A percentile compares a stretch with the other conserved stretches of the same genome.
These are phyloP conservation scores for Drosophila nigritarsus DNA, from an alignment of 2,888 invertebrate species.

Conservation along the genomic window DNA sequence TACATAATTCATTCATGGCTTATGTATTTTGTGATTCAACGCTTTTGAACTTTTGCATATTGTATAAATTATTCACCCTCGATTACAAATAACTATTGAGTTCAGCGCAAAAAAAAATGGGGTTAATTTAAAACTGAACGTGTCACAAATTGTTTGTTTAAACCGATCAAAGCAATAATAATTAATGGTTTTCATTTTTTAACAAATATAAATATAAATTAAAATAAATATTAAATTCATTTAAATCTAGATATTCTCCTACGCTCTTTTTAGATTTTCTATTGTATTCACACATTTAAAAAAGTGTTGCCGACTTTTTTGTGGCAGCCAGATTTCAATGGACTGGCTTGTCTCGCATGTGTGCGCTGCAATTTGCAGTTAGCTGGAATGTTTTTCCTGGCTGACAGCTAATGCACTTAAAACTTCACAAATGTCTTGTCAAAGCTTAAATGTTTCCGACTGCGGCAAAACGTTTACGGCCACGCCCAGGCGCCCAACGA, in stretches of 20 bases:
- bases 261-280: too few relatives aligned
- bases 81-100: not conserved
- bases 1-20: not conserved
- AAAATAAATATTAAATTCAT: not conserved
- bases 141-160: constrained; percentile 1
- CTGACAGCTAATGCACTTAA: constrained; percentile 80
- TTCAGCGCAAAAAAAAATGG: not conserved
- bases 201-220: not conserved
- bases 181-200: not conserved
- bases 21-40: not conserved
- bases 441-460: constrained; percentile 71
- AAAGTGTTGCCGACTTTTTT: constrained; percentile 40
- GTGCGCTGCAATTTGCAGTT: constrained; percentile 3
- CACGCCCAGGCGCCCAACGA: constrained; percentile 41
- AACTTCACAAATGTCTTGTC: constrained; percentile 80
- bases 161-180: not conserved
- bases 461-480: constrained; percentile 47
- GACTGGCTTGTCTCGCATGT: not conserved
- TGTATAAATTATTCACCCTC: not conserved
- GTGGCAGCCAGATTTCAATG: constrained; percentile 33
- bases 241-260: not conserved
- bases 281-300: not conserved
- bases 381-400: constrained; percentile 35
- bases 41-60: not conserved
- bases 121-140: not conserved